A percentile compares a stretch with the other conserved stretches of the same genome.
Evolutionary conservation across 1,140 invertebrate genomes (phyloP).

Genomic region (Sitophilus oryzae): DNA sequence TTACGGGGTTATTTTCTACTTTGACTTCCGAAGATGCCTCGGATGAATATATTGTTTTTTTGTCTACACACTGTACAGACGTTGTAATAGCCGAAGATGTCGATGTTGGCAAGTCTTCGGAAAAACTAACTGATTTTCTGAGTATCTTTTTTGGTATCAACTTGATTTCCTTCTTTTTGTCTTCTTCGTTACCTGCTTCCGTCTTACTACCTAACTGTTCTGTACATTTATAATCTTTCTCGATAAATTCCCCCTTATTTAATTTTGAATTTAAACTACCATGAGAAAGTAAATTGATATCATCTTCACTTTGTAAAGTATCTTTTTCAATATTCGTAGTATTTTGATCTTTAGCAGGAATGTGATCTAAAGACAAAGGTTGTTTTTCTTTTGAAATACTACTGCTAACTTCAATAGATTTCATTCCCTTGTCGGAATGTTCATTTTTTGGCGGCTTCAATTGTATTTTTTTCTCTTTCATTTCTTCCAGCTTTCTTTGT

Average conservation of each 20-base stretch:
- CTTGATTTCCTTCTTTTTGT: no score
- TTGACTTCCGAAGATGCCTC: not conserved
- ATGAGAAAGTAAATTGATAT: no score
- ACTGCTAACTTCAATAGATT: not conserved
- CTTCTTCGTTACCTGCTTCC: not conserved
- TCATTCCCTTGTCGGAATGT: slow-evolving; percentile 3
- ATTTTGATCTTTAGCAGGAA: no score
- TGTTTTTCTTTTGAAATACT: not conserved
- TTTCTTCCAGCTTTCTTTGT: slow-evolving; percentile 22
- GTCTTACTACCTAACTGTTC: not conserved
- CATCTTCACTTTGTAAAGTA: no score
- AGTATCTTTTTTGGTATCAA: not conserved
- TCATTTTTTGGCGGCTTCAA: not conserved
- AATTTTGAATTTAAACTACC: no score
- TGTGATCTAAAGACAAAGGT: no score
- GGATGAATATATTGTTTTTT: not conserved
- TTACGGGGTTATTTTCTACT: no score
- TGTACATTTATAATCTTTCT: not conserved
- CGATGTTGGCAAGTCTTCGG: not conserved
- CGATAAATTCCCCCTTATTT: no score
- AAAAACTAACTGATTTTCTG: not conserved
- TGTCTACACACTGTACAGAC: not conserved
- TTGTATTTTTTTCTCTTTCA: slow-evolving; percentile 8
- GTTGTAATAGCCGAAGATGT: not conserved
- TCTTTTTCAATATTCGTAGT: no score